phyloP scores from a whole-genome alignment of 2,797 vertebrate genomes.

The Poecilia picta region DNA sequence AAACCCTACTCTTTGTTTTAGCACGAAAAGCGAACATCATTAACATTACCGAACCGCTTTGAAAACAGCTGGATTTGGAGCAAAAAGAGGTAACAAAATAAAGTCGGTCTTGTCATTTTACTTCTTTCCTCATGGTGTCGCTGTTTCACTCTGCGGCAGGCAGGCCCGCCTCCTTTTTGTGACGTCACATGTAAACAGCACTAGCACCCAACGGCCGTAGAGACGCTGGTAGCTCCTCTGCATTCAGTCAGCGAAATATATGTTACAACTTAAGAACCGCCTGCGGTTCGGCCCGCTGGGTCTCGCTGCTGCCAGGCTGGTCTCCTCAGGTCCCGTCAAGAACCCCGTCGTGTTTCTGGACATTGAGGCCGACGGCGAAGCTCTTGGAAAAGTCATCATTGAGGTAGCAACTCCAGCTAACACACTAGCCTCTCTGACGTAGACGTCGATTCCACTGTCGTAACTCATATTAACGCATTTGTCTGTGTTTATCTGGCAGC shows the following conservation, averaged over 20 bases:
- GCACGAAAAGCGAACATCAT: background rate
- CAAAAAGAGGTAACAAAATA: background rate
- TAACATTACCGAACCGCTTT: background rate
- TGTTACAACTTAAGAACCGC: conserved; percentile 77
- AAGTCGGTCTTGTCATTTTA: background rate
- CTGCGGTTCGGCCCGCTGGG: conserved; percentile 70
- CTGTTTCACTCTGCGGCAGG: background rate
- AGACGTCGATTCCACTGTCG: background rate
- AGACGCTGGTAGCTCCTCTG: background rate
- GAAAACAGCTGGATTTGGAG: background rate
- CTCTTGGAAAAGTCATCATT: conserved; percentile 87
- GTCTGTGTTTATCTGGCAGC: conserved; percentile 74
- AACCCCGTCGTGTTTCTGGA: conserved; percentile 91
- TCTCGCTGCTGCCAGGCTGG: conserved; percentile 65
- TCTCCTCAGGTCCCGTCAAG: conserved; percentile 53
- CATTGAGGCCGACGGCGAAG: conserved; percentile 86
- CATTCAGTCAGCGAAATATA: conserved; percentile 28
- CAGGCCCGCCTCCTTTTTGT: background rate
- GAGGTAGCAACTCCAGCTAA: conserved; percentile 78
- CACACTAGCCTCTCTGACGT: conserved; percentile 14
- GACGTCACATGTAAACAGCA: conserved; percentile 15
- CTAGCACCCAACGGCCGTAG: background rate
- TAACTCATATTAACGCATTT: background rate
- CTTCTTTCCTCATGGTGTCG: conserved; percentile 1
- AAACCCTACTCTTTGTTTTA: background rate